These are phyloP conservation scores for Siderastrea siderea DNA, from an alignment of 92 coral and sea anemone species.

Conservation along the genomic window DNA sequence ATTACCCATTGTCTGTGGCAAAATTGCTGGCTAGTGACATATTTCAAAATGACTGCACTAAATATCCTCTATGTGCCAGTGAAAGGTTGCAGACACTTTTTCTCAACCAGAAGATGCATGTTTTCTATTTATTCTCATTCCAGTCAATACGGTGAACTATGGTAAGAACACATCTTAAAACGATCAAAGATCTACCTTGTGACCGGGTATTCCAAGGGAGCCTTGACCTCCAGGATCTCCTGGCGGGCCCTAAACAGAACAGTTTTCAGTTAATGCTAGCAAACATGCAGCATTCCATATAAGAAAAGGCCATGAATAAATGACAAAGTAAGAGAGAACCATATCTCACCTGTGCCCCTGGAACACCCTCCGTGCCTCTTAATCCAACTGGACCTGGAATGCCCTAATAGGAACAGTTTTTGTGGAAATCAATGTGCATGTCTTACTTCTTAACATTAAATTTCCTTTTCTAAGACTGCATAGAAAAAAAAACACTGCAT, in stretches of 20 bases:
- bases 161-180: neutral
- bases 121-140: no score
- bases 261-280: neutral
- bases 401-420: constrained; percentile 31
- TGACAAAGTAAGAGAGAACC: no score
- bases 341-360: constrained; percentile 61
- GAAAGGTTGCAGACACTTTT: no score
- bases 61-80: no score
- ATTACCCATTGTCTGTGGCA: no score
- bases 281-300: neutral
- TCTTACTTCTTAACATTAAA: neutral
- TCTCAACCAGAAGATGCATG: no score
- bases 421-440: neutral
- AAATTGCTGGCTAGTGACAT: no score
- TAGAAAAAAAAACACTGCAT: no score
- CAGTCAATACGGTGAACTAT: no score
- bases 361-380: constrained; percentile 60
- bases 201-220: constrained; percentile 58
- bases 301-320: no score
- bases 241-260: constrained; percentile 50
- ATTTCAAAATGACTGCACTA: no score
- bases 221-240: constrained; percentile 75
- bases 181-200: constrained; percentile 42
- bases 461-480: neutral
- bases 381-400: constrained; percentile 55